Base-by-base conservation (phyloP, 2,888 invertebrate species). In the Bombylius discolor region DNA sequence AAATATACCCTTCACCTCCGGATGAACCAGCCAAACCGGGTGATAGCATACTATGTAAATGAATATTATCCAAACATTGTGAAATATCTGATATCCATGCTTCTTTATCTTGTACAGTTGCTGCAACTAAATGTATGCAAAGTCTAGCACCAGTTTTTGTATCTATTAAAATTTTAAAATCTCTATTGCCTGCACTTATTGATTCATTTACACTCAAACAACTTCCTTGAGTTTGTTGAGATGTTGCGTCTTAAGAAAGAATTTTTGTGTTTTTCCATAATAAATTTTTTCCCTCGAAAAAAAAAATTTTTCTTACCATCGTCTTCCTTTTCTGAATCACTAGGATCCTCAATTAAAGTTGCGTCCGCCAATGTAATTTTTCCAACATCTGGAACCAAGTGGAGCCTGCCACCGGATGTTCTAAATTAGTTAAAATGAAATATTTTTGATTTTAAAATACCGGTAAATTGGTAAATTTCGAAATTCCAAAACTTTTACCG, bases 21-120 rank as follows among this genome's bases (percentile, higher is more conserved):
- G 59, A 56, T 50, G 62, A 60, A 53, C 76, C 77, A 0, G 76
- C 73, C 0, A 78, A 75, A 42, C 77, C 77, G 34, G 87, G 86
- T 58, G 89, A 83, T 51, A 92, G 80, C 59, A 93, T 78, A 66
- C 91, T 91, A 62, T 89, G 90, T 69, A 92, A 85, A 62, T 92
- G 91, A 0, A 93, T 88, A 68, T 91, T 92, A 73, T 93, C 93
- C 81, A 94, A 86, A 72, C 93, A 94, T 73, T 93, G 93, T 53
- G 89, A 88, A 57, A 94, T 85, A 67, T 94, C 93, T 62, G 89
- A 90, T 57, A 92, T 90, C 94, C 94, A 94, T 0, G 91, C 92
- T 4, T 91, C 87, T 71, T 94, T 94, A 68, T 94, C 93, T 75
- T 92, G 85, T 46, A 85, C 78, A 1, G 88, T 87, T 5, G 88